phyloP scores from a whole-genome alignment of 2,113 vertebrate genomes.

The Scopus umbretta region DNA sequence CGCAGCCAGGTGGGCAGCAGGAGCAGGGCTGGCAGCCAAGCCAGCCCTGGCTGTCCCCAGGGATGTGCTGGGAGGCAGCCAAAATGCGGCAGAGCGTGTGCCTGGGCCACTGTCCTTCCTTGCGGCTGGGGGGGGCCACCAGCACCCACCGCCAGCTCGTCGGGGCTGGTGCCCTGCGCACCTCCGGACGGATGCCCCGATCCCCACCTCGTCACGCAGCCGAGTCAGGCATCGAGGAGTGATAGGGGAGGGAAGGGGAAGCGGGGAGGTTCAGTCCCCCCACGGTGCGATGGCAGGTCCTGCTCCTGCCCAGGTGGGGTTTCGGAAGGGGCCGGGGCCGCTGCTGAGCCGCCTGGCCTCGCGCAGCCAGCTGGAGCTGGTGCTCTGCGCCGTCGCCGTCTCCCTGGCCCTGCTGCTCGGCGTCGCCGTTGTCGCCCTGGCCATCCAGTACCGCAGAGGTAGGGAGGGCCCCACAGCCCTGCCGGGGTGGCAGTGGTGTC shows the following conservation, averaged over 20 bases:
- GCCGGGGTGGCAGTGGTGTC: accelerated
- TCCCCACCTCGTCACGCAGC: neutral
- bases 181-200: accelerated
- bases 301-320: constrained; percentile 80
- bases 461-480: neutral
- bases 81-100: neutral
- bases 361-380: constrained; percentile 84
- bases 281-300: neutral
- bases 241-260: neutral
- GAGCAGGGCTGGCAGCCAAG: neutral
- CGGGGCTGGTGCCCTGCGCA: neutral
- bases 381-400: constrained; percentile 76
- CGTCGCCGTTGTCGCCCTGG: constrained; percentile 78
- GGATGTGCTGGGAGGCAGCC: neutral
- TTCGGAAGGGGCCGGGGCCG: constrained; percentile 77
- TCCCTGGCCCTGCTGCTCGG: constrained; percentile 81
- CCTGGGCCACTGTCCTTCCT: neutral
- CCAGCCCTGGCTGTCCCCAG: neutral
- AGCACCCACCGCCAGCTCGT: neutral
- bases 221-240: neutral
- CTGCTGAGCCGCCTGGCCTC: constrained; percentile 73
- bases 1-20: neutral
- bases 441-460: constrained; percentile 81
- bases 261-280: accelerated
- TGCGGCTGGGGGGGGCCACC: neutral